Base-by-base conservation (phyloP, 1,140 invertebrate genomes). In the Temnothorax longispinosus region DNA sequence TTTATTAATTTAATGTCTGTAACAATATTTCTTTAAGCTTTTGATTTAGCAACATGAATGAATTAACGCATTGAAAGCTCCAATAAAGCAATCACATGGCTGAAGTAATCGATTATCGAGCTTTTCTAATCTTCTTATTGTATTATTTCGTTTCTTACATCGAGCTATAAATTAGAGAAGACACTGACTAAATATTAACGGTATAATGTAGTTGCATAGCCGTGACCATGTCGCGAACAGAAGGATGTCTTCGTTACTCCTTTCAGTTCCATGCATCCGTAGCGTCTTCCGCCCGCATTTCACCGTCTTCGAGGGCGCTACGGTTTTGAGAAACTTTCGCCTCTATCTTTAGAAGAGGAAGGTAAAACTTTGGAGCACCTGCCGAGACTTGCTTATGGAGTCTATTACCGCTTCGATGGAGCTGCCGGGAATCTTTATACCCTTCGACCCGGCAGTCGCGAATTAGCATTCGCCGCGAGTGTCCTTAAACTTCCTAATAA, bases 331-430 rank as follows among this genome's bases (percentile, higher is more conserved):
- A 75, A 89, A 89, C 89, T 90, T 90, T 90, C 47, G 64, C 58
- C 76, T 65, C 58, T 60, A 78, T 35, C 88, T 90, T 87, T 87
- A 80, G 52, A 81, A 84, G 76, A 62, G 80, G 60, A 74, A 86
- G 85, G 65, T 89, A 90, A 90, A 90, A 89, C 88, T 90, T 90
- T 89, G 27, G 56, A 89, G 85, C 58, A 90, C 89, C 88, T 80
- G 85, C 72, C 85, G 72, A 87, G 89, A 87, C 89, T 90, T 87
- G 88, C 89, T 90, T 87, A 90, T 81, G 54, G 88, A 89, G 88
- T 89, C 88, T 90, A 89, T 90, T 90, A 89, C 89, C 54, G 89
- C 64, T 80, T 87, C 85, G 88, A 89, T 89, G 84, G 75, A 87
- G 85, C 78, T 54, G 77, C 88, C 71, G 62, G 32, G 77, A 90